A percentile compares a stretch with the other conserved stretches of the same genome.
Evolutionary conservation across 2,113 vertebrate species (phyloP).

Genomic region (Apteryx owenii): DNA sequence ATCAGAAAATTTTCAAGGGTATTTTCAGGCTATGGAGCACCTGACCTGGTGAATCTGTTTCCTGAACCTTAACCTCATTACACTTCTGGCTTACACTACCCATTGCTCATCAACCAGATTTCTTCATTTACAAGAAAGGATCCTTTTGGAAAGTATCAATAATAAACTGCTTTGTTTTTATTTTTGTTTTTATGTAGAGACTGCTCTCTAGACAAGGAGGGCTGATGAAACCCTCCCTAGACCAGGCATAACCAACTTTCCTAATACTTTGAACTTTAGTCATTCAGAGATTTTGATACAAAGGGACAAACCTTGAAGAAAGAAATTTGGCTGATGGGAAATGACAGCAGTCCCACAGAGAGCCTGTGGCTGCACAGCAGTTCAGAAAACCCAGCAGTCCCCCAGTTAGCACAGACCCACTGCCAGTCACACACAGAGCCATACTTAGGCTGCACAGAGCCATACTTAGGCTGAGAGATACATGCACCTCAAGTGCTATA

Average conservation of each 20-base stretch:
- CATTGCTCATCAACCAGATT: background rate
- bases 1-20: background rate
- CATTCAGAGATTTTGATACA: no score
- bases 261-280: background rate
- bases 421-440: background rate
- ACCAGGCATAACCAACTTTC: background rate
- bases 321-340: background rate
- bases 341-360: background rate
- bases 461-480: background rate
- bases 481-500: background rate
- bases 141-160: background rate
- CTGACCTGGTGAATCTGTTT: background rate
- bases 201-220: accelerated
- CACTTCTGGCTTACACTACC: background rate
- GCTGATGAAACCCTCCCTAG: background rate
- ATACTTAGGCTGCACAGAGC: background rate
- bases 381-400: background rate
- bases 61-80: background rate
- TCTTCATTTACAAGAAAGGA: background rate
- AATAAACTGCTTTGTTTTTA: background rate
- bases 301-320: background rate
- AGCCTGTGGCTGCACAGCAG: no score
- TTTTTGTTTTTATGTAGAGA: background rate
- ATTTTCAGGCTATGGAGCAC: background rate
- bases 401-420: background rate